phyloP scores from a whole-genome alignment of 2,888 invertebrate genomes.

The Eugnorisma glareosa region DNA sequence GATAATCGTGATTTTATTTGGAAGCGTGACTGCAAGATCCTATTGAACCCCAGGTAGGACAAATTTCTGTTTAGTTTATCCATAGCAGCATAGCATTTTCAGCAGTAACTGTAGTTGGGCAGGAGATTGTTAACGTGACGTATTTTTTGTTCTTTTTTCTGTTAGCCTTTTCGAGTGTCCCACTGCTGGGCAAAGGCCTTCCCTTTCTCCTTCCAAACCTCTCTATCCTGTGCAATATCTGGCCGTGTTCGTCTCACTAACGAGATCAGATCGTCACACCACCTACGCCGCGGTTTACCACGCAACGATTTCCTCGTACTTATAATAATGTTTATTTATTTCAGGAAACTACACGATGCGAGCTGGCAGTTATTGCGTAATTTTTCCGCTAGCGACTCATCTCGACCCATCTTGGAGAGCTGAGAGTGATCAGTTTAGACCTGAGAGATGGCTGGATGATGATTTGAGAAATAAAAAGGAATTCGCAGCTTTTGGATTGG shows the following conservation, averaged over 20 bases:
- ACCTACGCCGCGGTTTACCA: no score
- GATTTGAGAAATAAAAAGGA: slow-evolving; percentile 19
- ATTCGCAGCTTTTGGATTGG: slow-evolving; percentile 45
- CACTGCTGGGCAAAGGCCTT: no score
- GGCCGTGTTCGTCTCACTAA: no score
- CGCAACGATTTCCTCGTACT: no score
- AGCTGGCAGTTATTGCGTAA: slow-evolving; percentile 27
- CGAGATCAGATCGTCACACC: no score
- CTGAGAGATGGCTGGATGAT: slow-evolving; percentile 41
- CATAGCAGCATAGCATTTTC: not conserved
- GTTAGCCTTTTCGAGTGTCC: no score
- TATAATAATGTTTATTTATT: not conserved
- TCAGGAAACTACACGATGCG: slow-evolving; percentile 55
- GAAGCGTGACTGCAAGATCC: not conserved
- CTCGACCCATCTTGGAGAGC: slow-evolving; percentile 51
- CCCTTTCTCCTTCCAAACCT: no score
- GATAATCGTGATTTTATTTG: not conserved
- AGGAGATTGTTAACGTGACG: not conserved
- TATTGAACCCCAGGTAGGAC: not conserved
- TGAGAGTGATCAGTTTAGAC: slow-evolving; percentile 44
- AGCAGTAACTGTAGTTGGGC: not conserved
- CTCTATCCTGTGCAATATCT: no score
- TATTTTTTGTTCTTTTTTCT: no score
- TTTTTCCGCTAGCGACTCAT: slow-evolving; percentile 26
- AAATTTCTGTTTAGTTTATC: not conserved